A percentile compares a stretch with the other conserved stretches of the same genome.
Evolutionary conservation across 2,113 vertebrate species (phyloP).

Genomic region (Pygoscelis adeliae): DNA sequence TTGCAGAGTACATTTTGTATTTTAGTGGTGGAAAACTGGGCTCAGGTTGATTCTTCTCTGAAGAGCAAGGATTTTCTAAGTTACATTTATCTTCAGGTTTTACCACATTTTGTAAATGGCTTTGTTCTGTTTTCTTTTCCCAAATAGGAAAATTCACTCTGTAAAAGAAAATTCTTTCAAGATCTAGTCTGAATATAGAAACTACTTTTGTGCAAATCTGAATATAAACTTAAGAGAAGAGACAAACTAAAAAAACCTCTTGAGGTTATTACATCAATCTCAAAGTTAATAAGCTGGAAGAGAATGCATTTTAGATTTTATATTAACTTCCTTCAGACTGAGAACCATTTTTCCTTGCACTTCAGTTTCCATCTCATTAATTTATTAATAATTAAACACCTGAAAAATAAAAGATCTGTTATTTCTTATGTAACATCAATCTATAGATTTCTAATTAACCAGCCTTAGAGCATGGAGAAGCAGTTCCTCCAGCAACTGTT

Average conservation of each 20-base stretch:
- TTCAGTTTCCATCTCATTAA: slow-evolving; percentile 56
- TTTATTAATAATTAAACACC: slow-evolving; percentile 67
- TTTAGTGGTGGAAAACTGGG: background rate
- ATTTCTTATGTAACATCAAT: background rate
- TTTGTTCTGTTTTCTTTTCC: slow-evolving; percentile 15
- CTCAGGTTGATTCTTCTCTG: background rate
- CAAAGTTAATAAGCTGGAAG: slow-evolving; percentile 32
- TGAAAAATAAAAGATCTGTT: slow-evolving; percentile 43
- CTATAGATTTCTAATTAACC: slow-evolving; percentile 58
- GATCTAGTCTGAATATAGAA: background rate
- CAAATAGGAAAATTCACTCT: background rate
- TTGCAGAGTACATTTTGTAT: background rate
- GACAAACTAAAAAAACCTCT: background rate
- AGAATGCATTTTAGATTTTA: slow-evolving; percentile 48
- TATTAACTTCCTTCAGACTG: slow-evolving; percentile 48
- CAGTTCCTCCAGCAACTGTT: background rate
- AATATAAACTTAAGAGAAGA: background rate
- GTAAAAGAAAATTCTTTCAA: slow-evolving; percentile 11
- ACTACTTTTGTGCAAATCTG: background rate
- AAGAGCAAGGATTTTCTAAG: background rate
- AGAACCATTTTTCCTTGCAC: slow-evolving; percentile 11
- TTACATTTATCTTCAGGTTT: background rate
- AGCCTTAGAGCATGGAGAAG: background rate
- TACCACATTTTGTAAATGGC: background rate
- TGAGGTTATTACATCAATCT: slow-evolving; percentile 41